Base-by-base conservation (phyloP, 2,113 vertebrate genomes). In the Paratilapia polleni region DNA sequence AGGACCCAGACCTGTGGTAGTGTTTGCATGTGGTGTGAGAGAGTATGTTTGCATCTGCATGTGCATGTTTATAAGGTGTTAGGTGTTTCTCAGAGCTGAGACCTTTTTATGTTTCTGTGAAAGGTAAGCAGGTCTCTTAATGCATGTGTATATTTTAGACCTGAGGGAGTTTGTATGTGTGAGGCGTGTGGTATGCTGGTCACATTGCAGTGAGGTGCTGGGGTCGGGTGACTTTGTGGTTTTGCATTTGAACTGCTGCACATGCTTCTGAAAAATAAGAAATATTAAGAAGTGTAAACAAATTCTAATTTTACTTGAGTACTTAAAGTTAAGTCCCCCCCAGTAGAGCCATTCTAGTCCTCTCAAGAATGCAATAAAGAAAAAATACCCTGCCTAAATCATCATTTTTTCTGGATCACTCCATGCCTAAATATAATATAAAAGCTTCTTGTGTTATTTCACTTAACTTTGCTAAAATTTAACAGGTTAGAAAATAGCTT, bases 341-440 rank as follows among this genome's bases (percentile, higher is more conserved):
- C 0, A 1, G n/a, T 0, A 41, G 22, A 20, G 0, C 62, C 1
- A 1, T 66, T 7, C n/a, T 64, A 22, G 8, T 64, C 36, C 4
- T 64, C 36, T 41, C 36, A 64, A 24, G 2, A 66, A 15, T 64
- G 20, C 11, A n/a, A 0, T 12, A 64, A 64, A 24, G 6, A 36
- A 36, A 36, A 36, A n/a, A n/a, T n/a, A 4, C 7, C 36, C 62
- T 4, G 0, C 8, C 63, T 66, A 12, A 15, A 6, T 43, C 24
- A 10, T 64, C 62, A 22, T n/a, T 41, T 64, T 64, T 64, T 64
- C n/a, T 7, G 22, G 62, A 64, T 64, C 63, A 43, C 22, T 66
- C n/a, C 13, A 24, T 41, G 36, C 22, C 41, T 66, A 43, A 24
- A 66, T 38, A 10, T 43, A 66, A 24, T 43, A 6, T 6, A 66